Evolutionary conservation across 2,888 invertebrate genomes (phyloP), one percentile per base, ranked within the genome.

Genomic region (Torymus auratus): DNA sequence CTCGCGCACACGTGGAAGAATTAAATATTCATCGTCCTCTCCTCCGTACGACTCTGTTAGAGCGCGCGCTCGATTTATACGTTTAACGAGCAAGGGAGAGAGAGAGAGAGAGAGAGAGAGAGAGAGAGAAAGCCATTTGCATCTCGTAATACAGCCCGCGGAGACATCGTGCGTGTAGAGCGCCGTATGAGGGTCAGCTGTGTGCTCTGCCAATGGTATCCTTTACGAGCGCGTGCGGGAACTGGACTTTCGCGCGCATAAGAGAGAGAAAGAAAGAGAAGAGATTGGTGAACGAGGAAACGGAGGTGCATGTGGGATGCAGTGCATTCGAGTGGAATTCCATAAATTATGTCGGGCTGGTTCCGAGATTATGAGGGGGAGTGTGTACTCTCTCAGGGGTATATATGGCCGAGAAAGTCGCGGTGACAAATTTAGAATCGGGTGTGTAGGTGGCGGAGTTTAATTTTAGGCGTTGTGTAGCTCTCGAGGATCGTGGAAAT

Each of bases 1-100:
- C n/a, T 14, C 14, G 58, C 67, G 50, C 80, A 56, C 70, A 41
- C 56, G 76, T 41, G 56, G 55, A 64, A 60, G 77, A 76, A 81
- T 81, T 79, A 83, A 83, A 83, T 81, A 83, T 83, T 83, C 81
- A 81, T 76, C 81, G 83, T 76, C 70, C 70, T 74, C 55, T 74
- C 58, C 41, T 71, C 65, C 20, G 69, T 64, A 14, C 58, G 17
- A 23, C 13, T 14, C 11, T 23, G 23, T 14, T 61, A 12, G 11
- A 13, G 14, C 55, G 28, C 55, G 17, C 50, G 15, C 65, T 69
- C 56, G 73, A 79, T 74, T 79, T 69, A 74, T 79, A 61, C 69
- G 62, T 79, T 79, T 74, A 79, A 78, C 78, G 78, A 78, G 78
- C 71, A 23, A 23, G 52, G 7, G 61, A 20, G 10, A 56, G 69